phyloP scores from a whole-genome alignment of 2,797 vertebrate species.

The Cryptoblepharus egeriae region DNA sequence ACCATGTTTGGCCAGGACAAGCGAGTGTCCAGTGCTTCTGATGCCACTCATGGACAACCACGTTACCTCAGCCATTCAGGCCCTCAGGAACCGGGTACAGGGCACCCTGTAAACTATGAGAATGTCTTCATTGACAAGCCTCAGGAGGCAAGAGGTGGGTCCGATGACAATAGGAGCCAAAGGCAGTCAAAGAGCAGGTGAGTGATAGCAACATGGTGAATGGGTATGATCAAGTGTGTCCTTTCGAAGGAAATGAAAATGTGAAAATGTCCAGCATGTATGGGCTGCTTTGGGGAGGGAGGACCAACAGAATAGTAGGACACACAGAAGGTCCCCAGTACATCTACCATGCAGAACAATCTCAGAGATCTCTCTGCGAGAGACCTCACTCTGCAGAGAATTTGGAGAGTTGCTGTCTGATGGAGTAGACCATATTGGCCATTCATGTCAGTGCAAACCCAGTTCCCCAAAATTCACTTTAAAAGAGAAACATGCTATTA shows the following conservation, averaged over 20 bases:
- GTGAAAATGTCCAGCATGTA: background rate
- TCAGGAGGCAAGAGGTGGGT: background rate
- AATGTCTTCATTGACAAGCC: conserved; percentile 59
- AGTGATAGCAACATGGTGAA: background rate
- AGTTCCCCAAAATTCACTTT: no score
- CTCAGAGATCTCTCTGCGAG: no score
- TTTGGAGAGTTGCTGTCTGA: no score
- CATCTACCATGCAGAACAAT: no score
- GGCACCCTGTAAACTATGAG: conserved; percentile 48
- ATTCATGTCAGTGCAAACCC: no score
- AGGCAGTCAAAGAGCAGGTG: background rate
- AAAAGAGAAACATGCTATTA: no score
- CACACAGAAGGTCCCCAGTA: no score
- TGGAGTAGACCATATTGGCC: no score
- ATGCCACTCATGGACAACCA: background rate
- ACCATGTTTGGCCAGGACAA: background rate
- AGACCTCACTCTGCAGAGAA: background rate
- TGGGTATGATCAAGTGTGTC: background rate
- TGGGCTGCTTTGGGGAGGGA: no score
- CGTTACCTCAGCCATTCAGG: conserved; percentile 47
- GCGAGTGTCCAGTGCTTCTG: background rate
- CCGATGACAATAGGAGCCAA: background rate
- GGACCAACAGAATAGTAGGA: background rate
- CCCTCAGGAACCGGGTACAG: rapidly evolving
- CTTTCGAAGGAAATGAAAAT: background rate